Conservation (phyloP, 2,797 vertebrate species). For the Vultur gryphus region DNA sequence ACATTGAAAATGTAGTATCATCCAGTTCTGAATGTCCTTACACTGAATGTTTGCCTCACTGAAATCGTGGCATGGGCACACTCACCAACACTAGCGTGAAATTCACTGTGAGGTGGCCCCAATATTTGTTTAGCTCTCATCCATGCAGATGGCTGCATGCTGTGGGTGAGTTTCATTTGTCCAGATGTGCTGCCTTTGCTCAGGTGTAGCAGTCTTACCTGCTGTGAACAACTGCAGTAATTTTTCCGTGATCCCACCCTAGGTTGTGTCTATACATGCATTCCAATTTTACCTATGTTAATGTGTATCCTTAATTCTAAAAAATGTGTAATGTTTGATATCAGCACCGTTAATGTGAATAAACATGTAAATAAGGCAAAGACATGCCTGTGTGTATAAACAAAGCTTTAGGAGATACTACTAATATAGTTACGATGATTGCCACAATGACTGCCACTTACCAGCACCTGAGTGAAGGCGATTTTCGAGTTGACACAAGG, state of each 20-base stretch:
- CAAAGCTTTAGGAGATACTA: not conserved
- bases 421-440: accelerated
- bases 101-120: not conserved
- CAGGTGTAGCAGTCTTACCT: not conserved
- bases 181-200: not conserved
- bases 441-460: not conserved
- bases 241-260: not conserved
- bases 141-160: not conserved
- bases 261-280: accelerated
- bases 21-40: not conserved
- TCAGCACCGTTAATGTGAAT: not conserved
- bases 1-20: not conserved
- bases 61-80: accelerated
- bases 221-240: not conserved
- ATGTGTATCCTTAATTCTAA: not conserved
- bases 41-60: not conserved
- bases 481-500: no score
- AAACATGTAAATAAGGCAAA: accelerated
- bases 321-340: accelerated
- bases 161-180: not conserved
- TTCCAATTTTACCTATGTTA: not conserved
- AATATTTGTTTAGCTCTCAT: not conserved
- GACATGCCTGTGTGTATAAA: not conserved
- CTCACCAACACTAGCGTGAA: accelerated
- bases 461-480: not conserved